A percentile compares a stretch with the other conserved stretches of the same genome.
Evolutionary conservation across 2,888 invertebrate genomes (phyloP).

Genomic region (Hyalella azteca): DNA sequence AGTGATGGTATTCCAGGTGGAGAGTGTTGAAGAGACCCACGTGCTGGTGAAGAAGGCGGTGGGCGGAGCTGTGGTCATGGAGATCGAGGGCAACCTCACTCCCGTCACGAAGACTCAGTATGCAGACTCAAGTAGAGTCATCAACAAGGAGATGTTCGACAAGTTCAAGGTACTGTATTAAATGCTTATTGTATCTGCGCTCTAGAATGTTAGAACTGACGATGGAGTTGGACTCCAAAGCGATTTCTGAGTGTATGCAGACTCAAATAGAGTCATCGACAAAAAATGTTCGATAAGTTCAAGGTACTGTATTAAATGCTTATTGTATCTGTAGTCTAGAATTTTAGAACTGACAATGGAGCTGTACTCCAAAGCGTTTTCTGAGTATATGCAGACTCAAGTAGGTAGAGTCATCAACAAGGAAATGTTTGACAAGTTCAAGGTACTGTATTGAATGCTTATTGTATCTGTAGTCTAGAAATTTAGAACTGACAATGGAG

Average conservation of each 20-base stretch:
- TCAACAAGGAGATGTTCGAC: slow-evolving; percentile 57
- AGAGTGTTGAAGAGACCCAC: slow-evolving; percentile 53
- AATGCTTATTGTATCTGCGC: no score
- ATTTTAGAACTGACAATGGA: no score
- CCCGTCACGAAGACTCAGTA: slow-evolving; percentile 46
- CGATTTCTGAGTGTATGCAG: no score
- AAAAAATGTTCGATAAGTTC: slow-evolving; percentile 54
- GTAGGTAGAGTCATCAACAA: slow-evolving; percentile 57
- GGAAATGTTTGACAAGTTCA: slow-evolving; percentile 55
- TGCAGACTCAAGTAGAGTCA: slow-evolving; percentile 50
- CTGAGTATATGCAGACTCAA: slow-evolving; percentile 45
- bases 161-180: slow-evolving; percentile 54
- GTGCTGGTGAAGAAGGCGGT: slow-evolving; percentile 45
- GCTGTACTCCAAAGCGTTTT: no score
- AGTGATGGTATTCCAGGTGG: no score
- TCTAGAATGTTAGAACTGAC: no score
- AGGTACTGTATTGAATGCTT: no score
- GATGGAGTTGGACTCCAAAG: no score
- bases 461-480: no score
- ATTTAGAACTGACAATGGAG: no score
- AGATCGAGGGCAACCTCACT: slow-evolving; percentile 48
- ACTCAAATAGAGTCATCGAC: slow-evolving; percentile 53
- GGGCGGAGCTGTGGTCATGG: slow-evolving; percentile 41
- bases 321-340: no score
- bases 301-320: no score